Base-by-base conservation (phyloP, 2,888 invertebrate genomes). In the Achlya flavicornis region DNA sequence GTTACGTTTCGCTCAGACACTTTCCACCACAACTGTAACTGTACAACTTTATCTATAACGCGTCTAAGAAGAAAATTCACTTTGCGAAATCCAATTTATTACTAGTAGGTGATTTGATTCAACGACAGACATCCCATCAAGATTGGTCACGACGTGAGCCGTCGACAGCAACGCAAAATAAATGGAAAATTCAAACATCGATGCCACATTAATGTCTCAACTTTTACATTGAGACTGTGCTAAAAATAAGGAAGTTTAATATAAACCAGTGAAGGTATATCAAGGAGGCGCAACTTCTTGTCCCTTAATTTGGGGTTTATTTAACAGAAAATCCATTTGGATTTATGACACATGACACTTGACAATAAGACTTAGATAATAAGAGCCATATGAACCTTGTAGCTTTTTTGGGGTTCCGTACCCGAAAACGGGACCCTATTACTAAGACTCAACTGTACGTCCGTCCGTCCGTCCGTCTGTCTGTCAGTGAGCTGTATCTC, bases 41-140 rank as follows among this genome's bases (percentile, higher is more conserved):
- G 46, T 46, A 46, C n/a, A 41, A 12, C 41, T 14, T 46, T 46
- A 46, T 46, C 46, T 46, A 46, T n/a, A 46, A 46, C 46, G 46
- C 33, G 57, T 62, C 59, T 65, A 19, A 10, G 38, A 26, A 62
- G 57, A 19, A 65, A 65, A 65, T 58, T 61, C 61, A 61, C 61
- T 65, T 65, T 63, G 4, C 33, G n/a, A 61, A 65, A 63, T 62
- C 63, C 43, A 63, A 65, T 65, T 57, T 58, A 61, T 61, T 58
- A 61, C 53, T 53, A n/a, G 57, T 48, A 35, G 53, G 61, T 62
- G 58, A 63, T 65, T 63, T 58, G 57, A 65, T 65, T 65, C 59
- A 53, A 46, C 38, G 61, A n/a, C 61, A 61, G 61, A 41, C 64
- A 38, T 12, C 61, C 33, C 19, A 35, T 41, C 63, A 63, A 53